Evolutionary conservation across 2,797 vertebrate species (phyloP).

Genomic region (Darevskia nairensis): DNA sequence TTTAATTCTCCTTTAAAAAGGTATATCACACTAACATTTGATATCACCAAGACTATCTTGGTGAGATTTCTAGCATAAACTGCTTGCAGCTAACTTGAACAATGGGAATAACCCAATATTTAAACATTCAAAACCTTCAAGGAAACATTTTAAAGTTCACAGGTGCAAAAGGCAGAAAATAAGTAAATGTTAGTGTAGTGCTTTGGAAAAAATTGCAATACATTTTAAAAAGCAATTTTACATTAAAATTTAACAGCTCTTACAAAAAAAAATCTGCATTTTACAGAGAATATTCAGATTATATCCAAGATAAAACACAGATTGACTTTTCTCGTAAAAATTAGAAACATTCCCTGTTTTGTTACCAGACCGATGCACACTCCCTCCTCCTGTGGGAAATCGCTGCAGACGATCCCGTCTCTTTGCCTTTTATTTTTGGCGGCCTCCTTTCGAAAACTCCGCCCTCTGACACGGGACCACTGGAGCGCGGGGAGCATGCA

Average conservation of each 20-base stretch:
- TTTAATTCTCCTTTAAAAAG: constrained; percentile 57
- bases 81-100: constrained; percentile 45
- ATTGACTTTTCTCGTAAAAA: constrained; percentile 77
- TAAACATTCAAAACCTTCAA: constrained; percentile 33
- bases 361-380: constrained; percentile 90
- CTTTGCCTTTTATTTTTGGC: constrained; percentile 88
- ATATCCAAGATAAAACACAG: constrained; percentile 86
- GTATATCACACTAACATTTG: constrained; percentile 78
- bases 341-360: constrained; percentile 84
- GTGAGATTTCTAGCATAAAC: constrained; percentile 56
- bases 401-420: constrained; percentile 88
- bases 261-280: constrained; percentile 84
- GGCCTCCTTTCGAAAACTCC: constrained; percentile 88
- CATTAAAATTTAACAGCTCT: constrained; percentile 71
- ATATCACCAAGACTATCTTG: constrained; percentile 64
- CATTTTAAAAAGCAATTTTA: constrained; percentile 64
- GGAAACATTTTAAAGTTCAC: constrained; percentile 22
- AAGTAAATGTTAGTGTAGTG: constrained; percentile 79
- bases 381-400: constrained; percentile 88
- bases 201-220: constrained; percentile 67
- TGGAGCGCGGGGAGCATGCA: constrained; percentile 89
- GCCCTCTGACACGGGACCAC: constrained; percentile 88
- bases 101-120: constrained; percentile 59
- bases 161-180: constrained; percentile 53
- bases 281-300: constrained; percentile 83